Conservation (phyloP, 2,113 vertebrate genomes). For the Pygoscelis antarcticus region DNA sequence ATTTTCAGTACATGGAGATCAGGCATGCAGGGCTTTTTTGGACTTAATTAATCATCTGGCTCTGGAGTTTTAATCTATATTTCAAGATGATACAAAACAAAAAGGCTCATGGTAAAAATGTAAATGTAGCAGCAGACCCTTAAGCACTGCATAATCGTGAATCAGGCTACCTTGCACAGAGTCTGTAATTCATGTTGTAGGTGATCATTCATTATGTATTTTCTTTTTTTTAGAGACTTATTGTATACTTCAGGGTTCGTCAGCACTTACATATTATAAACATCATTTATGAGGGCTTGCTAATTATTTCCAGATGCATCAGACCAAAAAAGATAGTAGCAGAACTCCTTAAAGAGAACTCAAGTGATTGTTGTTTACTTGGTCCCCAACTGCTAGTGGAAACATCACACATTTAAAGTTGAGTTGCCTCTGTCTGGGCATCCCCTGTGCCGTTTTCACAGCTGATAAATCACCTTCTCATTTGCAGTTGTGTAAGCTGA, state of each 20-base stretch:
- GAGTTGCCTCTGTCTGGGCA: background rate
- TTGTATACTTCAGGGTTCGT: background rate
- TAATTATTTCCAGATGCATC: constrained; percentile 28
- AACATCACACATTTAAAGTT: background rate
- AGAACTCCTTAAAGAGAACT: background rate
- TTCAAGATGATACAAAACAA: constrained; percentile 50
- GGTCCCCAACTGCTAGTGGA: background rate
- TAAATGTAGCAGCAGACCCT: constrained; percentile 32
- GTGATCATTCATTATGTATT: constrained; percentile 29
- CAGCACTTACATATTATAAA: background rate
- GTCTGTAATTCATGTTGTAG: constrained; percentile 34
- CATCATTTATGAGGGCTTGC: background rate
- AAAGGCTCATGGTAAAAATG: constrained; percentile 40
- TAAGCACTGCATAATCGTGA: constrained; percentile 28
- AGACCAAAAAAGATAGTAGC: background rate
- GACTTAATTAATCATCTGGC: constrained; percentile 39
- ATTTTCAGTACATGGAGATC: background rate
- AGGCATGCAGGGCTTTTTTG: background rate
- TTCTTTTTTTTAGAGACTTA: background rate
- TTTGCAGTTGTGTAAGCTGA: background rate
- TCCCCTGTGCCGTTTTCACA: background rate
- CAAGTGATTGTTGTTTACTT: background rate
- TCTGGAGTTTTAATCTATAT: constrained; percentile 51
- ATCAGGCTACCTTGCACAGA: constrained; percentile 7
- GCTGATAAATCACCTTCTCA: background rate